Evolutionary conservation across 2,888 invertebrate genomes (phyloP).

Genomic region (Miltochrista miniata): DNA sequence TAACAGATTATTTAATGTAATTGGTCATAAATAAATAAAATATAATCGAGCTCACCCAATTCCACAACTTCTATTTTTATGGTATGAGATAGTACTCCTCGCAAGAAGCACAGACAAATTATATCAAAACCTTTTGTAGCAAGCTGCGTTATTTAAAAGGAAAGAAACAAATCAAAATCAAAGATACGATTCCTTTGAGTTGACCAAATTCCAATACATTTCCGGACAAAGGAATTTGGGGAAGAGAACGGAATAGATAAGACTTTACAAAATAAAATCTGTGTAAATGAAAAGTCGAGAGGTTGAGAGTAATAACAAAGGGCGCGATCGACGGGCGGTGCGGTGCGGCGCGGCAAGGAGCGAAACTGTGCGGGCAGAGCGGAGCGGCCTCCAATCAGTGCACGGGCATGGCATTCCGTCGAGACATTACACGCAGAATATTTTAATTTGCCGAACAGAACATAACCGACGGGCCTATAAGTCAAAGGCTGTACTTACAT

Average conservation of each 20-base stretch:
- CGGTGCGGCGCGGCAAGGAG: slow-evolving; percentile 5
- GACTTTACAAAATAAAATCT: slow-evolving; percentile 10
- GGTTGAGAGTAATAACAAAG: slow-evolving; percentile 36
- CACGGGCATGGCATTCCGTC: slow-evolving; percentile 29
- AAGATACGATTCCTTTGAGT: slow-evolving; percentile 6
- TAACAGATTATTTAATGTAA: no score
- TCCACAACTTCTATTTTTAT: no score
- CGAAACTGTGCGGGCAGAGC: no score
- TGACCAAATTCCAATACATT: slow-evolving; percentile 31
- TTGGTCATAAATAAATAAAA: no score
- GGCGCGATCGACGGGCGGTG: slow-evolving; percentile 23
- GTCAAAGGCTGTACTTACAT: no score
- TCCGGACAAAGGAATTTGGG: slow-evolving; percentile 13
- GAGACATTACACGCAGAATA: slow-evolving; percentile 37
- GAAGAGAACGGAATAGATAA: slow-evolving; percentile 22
- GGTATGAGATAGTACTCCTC: no score
- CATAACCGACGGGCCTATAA: slow-evolving; percentile 5
- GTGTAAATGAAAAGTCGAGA: slow-evolving; percentile 28
- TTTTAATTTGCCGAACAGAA: slow-evolving; percentile 40
- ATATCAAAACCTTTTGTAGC: no score
- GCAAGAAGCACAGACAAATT: no score
- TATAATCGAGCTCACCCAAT: no score
- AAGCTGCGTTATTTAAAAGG: no score
- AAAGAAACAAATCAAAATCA: no score
- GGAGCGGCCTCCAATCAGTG: slow-evolving; percentile 34